Evolutionary conservation across 2,888 invertebrate species (phyloP), one percentile per base, ranked within the genome.

Genomic region (Polia nebulosa): DNA sequence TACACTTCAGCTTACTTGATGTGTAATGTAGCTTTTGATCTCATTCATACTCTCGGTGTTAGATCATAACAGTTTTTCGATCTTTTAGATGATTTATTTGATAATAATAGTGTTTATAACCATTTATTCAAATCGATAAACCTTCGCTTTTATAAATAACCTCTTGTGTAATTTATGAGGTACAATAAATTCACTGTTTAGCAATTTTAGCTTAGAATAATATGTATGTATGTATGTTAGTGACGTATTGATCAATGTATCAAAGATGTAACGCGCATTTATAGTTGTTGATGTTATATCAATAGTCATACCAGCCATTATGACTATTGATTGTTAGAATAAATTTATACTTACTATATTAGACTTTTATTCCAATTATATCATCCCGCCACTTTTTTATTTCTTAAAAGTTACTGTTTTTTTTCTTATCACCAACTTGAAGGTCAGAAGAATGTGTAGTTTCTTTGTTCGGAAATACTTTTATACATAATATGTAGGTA

Each of bases 261-360:
- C 44, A 74, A 72, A 78, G 32, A 75, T 80, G 76, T 81, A 81
- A 70, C 61, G 5, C 56, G 59, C 71, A 79, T 79, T 59, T 82
- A 80, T 82, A 83, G 80, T 80, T 85, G 84, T 88, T 88, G 84
- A 79, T 85, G 85, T 90, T 87, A 73, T 76, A 81, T 95, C 94
- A 89, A 89, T 91, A 88, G 95, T 96, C 94, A 95, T 95, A 92
- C 76, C 96, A 96, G 96, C 96, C 96, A 96, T 96, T 92, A 90
- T 96, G 94, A 95, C 94, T 92, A 87, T 90, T 92, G 95, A 93
- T 94, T 90, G 83, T 88, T 91, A 89, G 86, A 95, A 92, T 94
- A 95, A 92, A 95, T 88, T 93, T 94, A 89, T 93, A 94, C 85
- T 83, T 90, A 90, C 86, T 70, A 88, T 20, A 73, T 22, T 66